phyloP scores from a whole-genome alignment of 2,888 invertebrate species.

The Euplexia lucipara region DNA sequence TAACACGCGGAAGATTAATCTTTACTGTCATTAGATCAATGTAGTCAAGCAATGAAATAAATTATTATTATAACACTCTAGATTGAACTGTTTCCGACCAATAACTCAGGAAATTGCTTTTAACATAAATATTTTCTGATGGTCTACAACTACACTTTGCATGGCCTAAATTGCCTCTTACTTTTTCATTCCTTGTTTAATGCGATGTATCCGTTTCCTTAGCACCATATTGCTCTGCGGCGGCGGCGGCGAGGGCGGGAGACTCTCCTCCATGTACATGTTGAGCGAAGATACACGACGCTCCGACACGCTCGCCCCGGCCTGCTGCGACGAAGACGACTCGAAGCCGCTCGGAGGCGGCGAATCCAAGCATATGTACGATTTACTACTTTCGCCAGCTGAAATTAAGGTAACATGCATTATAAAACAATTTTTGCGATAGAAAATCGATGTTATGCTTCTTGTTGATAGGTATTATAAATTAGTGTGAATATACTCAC shows the following conservation, averaged over 20 bases:
- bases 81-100: no score
- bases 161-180: constrained; percentile 68
- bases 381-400: constrained; percentile 91
- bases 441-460: not conserved
- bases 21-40: no score
- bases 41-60: no score
- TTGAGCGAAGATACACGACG: constrained; percentile 83
- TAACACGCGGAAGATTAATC: no score
- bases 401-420: constrained; percentile 46
- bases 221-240: constrained; percentile 97
- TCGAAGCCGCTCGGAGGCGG: constrained; percentile 91
- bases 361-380: constrained; percentile 91
- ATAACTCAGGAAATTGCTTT: no score
- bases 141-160: no score
- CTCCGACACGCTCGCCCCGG: constrained; percentile 86
- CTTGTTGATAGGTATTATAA: not conserved
- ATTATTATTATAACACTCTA: no score
- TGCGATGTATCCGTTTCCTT: constrained; percentile 96
- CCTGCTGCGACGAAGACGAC: constrained; percentile 87
- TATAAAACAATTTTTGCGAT: not conserved
- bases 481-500: constrained; percentile 84
- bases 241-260: constrained; percentile 91
- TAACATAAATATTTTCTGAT: no score
- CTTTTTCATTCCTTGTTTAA: constrained; percentile 97
- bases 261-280: constrained; percentile 86